Evolutionary conservation across 2,113 vertebrate genomes (phyloP), one percentile per base, ranked within the genome.

Genomic region (Asarcornis scutulata): DNA sequence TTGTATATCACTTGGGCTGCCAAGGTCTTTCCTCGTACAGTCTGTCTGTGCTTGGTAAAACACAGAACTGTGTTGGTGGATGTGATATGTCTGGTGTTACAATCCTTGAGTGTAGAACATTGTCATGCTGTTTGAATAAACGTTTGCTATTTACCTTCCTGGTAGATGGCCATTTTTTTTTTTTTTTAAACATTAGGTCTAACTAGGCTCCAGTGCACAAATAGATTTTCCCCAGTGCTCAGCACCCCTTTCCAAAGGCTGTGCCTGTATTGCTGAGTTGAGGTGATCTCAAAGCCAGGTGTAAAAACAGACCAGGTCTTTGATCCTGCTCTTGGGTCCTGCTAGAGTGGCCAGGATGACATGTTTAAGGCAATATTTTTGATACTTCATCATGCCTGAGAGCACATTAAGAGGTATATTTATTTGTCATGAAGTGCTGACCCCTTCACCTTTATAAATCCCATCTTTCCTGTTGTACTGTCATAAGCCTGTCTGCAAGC

Each of bases 401-500:
- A 44, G 17, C 15, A 25, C 22, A 16, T 52, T 29, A 50, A 29
- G 67, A 36, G 10, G 9, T 40, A 1, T 32, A 29, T 48, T 81
- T 86, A 12, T 58, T 27, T 68, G 34, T 46, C 9, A 32, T 2
- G 1, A 6, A 32, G 2, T 63, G 31, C 38, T 62, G 32, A 7
- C 38, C 42, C n/a, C 32, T 53, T 80, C 56, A 22, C 21, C 13
- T 80, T 64, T 6, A 18, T 32, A 11, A 55, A 81, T 85, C 17
- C 11, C 25, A 42, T 36, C 68, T 71, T 18, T 13, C 27, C 52
- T 44, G 26, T 44, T 40, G 22, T 34, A 56, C 15, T 59, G 42
- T 38, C 0, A 0, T 23, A 12, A 32, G 27, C 34, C 13, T 31
- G 59, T 48, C 27, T 86, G 52, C 1, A 0, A 34, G 23, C 22